Percentiles rank a stretch among this genome's conserved stretches.
These are phyloP conservation scores for Rousettus leschenaultii DNA, from an alignment of 2,113 vertebrate species.

Conservation along the genomic window DNA sequence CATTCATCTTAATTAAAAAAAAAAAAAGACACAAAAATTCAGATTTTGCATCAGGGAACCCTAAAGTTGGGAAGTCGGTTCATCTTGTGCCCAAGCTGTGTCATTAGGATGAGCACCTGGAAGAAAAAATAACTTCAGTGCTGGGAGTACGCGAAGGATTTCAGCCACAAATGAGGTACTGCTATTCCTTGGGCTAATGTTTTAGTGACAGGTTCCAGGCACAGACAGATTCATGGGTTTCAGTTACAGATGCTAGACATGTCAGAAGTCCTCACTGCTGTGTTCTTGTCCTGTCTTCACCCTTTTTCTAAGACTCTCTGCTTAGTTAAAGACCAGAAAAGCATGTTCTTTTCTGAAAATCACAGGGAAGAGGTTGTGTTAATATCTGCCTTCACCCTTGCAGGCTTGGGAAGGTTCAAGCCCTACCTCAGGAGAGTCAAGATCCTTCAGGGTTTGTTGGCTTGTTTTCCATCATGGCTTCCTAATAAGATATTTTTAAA, in stretches of 20 bases:
- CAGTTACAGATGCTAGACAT: background rate
- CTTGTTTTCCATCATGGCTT: background rate
- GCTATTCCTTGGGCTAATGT: background rate
- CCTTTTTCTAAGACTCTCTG: background rate
- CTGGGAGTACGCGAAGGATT: background rate
- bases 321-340: background rate
- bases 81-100: background rate
- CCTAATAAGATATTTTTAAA: background rate
- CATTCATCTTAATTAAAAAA: background rate
- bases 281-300: background rate
- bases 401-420: background rate
- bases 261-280: background rate
- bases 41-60: background rate
- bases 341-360: background rate
- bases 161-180: background rate
- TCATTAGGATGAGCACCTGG: background rate
- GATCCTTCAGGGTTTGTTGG: background rate
- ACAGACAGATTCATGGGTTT: background rate
- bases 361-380: background rate
- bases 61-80: background rate
- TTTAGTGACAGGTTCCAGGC: background rate
- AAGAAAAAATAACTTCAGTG: background rate
- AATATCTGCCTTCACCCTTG: background rate
- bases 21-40: background rate
- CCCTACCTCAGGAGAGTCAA: background rate